Conservation (phyloP, 2,888 invertebrate genomes). For the Tetragonula carbonaria region DNA sequence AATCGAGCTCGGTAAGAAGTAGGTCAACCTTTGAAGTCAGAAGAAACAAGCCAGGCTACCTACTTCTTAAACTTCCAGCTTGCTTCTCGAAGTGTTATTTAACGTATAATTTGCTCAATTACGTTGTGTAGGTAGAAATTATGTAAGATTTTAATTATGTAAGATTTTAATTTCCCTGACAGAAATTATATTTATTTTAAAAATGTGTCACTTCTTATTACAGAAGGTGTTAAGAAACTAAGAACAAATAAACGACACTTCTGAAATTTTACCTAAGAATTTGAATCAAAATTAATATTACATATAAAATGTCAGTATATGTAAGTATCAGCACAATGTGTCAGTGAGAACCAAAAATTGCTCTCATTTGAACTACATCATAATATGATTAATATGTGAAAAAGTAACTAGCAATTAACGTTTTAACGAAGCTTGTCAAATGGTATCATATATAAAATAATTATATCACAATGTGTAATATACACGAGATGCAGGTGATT, state of each 20-base stretch:
- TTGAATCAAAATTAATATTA: no score
- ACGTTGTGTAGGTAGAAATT: background rate
- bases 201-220: background rate
- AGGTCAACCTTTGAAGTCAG: background rate
- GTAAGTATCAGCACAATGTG: no score
- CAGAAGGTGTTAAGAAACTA: accelerated
- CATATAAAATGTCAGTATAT: no score
- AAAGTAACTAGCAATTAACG: background rate
- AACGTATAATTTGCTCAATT: background rate
- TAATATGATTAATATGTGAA: no score
- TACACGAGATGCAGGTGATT: background rate
- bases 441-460: background rate
- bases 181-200: background rate
- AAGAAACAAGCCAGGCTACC: background rate
- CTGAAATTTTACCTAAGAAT: no score
- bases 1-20: background rate
- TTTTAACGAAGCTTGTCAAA: background rate
- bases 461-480: background rate
- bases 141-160: no score
- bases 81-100: background rate
- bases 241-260: no score
- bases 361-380: no score
- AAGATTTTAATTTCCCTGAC: no score
- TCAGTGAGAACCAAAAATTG: no score
- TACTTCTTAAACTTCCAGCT: background rate